Conservation (phyloP, 2,113 vertebrate species). For the Mobula hypostoma region DNA sequence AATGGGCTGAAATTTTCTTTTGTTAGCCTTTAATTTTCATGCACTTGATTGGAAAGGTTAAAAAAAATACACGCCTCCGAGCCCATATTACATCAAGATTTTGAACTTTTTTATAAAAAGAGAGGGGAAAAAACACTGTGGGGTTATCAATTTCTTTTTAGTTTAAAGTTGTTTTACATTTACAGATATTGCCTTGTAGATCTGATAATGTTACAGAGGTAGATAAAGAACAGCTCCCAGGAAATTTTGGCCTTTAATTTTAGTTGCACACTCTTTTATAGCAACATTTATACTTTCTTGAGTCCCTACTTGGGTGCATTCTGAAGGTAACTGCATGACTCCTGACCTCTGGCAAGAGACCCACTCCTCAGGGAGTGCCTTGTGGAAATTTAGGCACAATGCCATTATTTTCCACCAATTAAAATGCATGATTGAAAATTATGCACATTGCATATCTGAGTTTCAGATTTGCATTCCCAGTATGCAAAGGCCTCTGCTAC, state of each 20-base stretch:
- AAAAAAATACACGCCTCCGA: neutral
- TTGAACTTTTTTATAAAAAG: neutral
- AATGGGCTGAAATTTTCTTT: neutral
- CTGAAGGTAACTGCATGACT: neutral
- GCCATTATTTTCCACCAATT: constrained; percentile 13
- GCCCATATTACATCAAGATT: neutral
- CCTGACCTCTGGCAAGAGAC: neutral
- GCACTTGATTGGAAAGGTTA: neutral
- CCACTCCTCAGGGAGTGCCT: neutral
- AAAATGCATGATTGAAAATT: constrained; percentile 16
- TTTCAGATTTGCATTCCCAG: constrained; percentile 25
- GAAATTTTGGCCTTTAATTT: neutral
- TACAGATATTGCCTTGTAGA: neutral
- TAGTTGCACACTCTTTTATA: neutral
- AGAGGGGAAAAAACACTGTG: neutral
- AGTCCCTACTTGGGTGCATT: neutral
- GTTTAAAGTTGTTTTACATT: neutral
- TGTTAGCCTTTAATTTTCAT: neutral
- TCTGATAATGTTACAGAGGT: neutral
- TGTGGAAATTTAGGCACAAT: neutral
- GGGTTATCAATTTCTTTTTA: neutral
- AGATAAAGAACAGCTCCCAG: neutral
- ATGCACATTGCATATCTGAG: constrained; percentile 5
- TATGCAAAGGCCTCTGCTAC: neutral
- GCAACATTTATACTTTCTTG: neutral